phyloP scores from a whole-genome alignment of 2,888 invertebrate species.

The Scelioninae gen. 2 region DNA sequence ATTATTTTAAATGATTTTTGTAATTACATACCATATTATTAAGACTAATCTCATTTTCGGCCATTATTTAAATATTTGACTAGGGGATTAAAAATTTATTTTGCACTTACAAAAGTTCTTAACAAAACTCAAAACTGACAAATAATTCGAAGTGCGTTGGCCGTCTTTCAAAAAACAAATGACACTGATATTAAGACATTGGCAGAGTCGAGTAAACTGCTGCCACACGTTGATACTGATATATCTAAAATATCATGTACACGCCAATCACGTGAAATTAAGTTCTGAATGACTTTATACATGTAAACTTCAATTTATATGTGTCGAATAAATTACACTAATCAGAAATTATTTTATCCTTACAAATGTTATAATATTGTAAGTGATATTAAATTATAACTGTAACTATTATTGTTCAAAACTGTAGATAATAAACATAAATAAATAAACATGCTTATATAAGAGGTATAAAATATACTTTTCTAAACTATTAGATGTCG shows the following conservation, averaged over 20 bases:
- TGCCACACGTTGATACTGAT: conserved; percentile 11
- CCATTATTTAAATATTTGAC: not conserved
- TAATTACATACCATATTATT: conserved; percentile 8
- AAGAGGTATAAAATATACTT: too few species aligned
- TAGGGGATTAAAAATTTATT: too few species aligned
- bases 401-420: too few species aligned
- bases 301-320: conserved; percentile 2
- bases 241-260: conserved; percentile 31
- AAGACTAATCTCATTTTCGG: not conserved
- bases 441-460: too few species aligned
- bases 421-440: too few species aligned
- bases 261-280: conserved; percentile 14
- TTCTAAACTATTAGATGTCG: too few species aligned
- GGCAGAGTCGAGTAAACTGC: conserved; percentile 17
- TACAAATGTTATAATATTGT: too few species aligned
- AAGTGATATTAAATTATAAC: too few species aligned
- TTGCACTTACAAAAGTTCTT: not conserved
- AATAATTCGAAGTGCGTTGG: conserved; percentile 1
- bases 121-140: not conserved
- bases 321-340: too few species aligned
- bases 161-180: conserved; percentile 6
- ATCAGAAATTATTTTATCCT: not conserved
- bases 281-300: conserved; percentile 19
- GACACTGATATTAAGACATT: conserved; percentile 29
- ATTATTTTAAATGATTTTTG: not conserved